Conservation (phyloP, 2,797 vertebrate genomes). For the Syngnathus acus region DNA sequence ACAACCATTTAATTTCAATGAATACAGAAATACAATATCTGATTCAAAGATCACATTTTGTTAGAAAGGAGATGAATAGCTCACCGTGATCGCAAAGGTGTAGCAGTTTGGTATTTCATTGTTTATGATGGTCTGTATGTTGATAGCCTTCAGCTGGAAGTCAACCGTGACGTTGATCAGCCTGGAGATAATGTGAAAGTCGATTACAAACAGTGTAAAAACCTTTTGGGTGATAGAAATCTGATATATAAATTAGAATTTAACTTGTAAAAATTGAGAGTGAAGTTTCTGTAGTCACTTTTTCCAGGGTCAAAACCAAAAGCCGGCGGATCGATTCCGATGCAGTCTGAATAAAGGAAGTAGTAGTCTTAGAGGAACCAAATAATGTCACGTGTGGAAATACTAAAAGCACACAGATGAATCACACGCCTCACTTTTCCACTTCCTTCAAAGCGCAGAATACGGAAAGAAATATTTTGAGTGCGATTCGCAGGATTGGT, state of each 20-base stretch:
- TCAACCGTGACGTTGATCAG: slow-evolving; percentile 85
- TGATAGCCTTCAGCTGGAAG: slow-evolving; percentile 91
- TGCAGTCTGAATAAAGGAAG: slow-evolving; percentile 67
- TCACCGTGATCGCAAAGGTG: slow-evolving; percentile 83
- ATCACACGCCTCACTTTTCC: slow-evolving; percentile 15
- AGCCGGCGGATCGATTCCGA: slow-evolving; percentile 71
- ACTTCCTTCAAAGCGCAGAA: slow-evolving; percentile 20
- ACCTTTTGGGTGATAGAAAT: background rate
- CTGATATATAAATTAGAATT: slow-evolving; percentile 1
- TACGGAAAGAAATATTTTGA: background rate
- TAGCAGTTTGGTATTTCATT: slow-evolving; percentile 93
- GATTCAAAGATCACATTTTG: background rate
- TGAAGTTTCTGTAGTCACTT: slow-evolving; percentile 77
- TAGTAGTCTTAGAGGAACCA: slow-evolving; percentile 21
- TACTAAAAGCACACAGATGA: slow-evolving; percentile 10
- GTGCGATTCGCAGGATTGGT: background rate
- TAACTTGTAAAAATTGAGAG: slow-evolving; percentile 87
- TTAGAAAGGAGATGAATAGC: slow-evolving; percentile 7
- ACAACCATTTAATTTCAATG: background rate
- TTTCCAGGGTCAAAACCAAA: slow-evolving; percentile 21
- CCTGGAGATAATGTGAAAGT: slow-evolving; percentile 47
- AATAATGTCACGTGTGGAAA: slow-evolving; percentile 18
- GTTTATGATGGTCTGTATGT: slow-evolving; percentile 90
- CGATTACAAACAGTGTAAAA: too few relatives aligned
- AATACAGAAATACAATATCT: background rate